phyloP scores from a whole-genome alignment of 1,140 invertebrate species.

The Aphaenogaster rudis region DNA sequence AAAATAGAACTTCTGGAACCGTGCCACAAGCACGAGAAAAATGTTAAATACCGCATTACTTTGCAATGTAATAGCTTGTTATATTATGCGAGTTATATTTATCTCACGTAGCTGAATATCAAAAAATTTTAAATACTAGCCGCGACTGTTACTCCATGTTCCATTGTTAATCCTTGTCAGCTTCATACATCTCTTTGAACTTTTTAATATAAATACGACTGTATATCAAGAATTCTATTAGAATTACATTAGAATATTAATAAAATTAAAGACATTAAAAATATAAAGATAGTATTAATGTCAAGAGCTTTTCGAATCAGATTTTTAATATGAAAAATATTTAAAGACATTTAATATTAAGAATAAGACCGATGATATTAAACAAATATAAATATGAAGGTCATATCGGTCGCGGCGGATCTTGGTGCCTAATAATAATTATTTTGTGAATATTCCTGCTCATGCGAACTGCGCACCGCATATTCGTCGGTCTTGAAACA shows the following conservation, averaged over 20 bases:
- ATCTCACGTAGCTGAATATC: background rate
- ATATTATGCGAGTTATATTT: background rate
- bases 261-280: background rate
- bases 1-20: background rate
- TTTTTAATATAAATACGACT: background rate
- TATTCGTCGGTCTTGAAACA: no score
- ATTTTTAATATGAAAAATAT: background rate
- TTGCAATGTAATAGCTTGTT: constrained; percentile 3
- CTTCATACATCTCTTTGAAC: background rate
- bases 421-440: no score
- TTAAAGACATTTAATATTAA: no score
- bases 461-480: no score
- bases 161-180: background rate
- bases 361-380: no score
- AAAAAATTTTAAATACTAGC: background rate
- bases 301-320: background rate
- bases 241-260: background rate
- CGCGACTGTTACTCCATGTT: background rate
- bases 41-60: constrained; percentile 8
- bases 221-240: background rate
- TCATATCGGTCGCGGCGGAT: no score
- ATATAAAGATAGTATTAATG: background rate
- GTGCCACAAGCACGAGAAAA: constrained; percentile 10
- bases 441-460: no score
- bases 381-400: no score